phyloP scores from a whole-genome alignment of 1,140 invertebrate genomes.

The Colletes latitarsis region DNA sequence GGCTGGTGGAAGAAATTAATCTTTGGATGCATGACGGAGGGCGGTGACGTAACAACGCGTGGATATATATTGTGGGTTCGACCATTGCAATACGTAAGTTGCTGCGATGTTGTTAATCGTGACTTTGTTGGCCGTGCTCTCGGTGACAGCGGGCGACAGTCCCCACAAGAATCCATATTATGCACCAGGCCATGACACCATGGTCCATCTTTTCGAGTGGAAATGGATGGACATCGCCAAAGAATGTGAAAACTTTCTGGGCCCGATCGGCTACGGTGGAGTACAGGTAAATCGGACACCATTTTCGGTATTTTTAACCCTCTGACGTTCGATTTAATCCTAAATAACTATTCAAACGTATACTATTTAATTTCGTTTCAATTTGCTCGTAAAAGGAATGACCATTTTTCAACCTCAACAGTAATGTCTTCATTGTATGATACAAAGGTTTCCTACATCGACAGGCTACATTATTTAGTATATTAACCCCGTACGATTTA shows the following conservation, averaged over 20 bases:
- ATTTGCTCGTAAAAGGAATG: too few relatives aligned
- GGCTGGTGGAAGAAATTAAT: slow-evolving; percentile 4
- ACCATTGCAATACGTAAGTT: slow-evolving; percentile 1
- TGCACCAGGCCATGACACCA: slow-evolving; percentile 62
- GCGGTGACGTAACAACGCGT: slow-evolving; percentile 5
- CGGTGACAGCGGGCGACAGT: neutral
- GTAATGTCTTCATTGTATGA: too few relatives aligned
- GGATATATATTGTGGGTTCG: slow-evolving; percentile 40
- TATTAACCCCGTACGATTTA: too few relatives aligned
- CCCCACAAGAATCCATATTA: slow-evolving; percentile 62
- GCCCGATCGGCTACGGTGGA: slow-evolving; percentile 84
- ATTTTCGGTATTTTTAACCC: neutral
- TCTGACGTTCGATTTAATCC: too few relatives aligned
- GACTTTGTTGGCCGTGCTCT: slow-evolving; percentile 21
- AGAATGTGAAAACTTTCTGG: slow-evolving; percentile 86
- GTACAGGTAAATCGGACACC: slow-evolving; percentile 84
- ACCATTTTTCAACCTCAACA: too few relatives aligned
- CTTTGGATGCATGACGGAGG: slow-evolving; percentile 35
- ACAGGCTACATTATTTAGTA: too few relatives aligned
- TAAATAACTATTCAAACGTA: too few relatives aligned
- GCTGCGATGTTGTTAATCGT: slow-evolving; percentile 34
- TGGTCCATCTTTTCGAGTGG: slow-evolving; percentile 86
- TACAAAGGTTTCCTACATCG: too few relatives aligned
- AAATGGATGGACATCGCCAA: slow-evolving; percentile 84
- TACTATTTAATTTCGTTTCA: too few relatives aligned